Conservation (phyloP, 1,140 invertebrate genomes). For the Halesus radiatus region DNA sequence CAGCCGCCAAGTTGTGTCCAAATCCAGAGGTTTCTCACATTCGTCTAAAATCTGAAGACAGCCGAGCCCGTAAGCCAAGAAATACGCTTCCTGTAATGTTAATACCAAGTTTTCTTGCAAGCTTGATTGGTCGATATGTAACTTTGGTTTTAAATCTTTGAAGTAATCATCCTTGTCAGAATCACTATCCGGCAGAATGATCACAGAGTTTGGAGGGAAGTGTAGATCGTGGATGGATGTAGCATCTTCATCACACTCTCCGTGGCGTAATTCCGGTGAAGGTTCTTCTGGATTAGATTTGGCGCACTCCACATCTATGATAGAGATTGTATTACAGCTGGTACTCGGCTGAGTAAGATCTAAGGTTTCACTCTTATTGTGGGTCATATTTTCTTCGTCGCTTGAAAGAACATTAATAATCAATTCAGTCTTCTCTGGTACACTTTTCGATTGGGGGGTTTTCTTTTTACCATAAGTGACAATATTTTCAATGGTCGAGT, state of each 20-base stretch:
- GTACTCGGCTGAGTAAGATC: slow-evolving; percentile 25
- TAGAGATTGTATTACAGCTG: neutral
- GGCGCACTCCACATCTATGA: slow-evolving; percentile 12
- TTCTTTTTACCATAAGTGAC: slow-evolving; percentile 50
- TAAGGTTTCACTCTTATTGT: slow-evolving; percentile 10
- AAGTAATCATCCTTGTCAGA: slow-evolving; percentile 77
- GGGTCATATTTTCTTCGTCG: slow-evolving; percentile 43
- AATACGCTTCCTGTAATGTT: slow-evolving; percentile 84
- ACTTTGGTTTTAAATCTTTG: slow-evolving; percentile 72
- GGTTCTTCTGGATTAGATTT: slow-evolving; percentile 18
- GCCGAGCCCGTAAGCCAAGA: slow-evolving; percentile 81
- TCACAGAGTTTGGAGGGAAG: slow-evolving; percentile 63
- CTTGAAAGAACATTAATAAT: slow-evolving; percentile 47
- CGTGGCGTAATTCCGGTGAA: neutral
- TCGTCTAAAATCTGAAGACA: slow-evolving; percentile 78
- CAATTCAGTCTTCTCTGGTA: slow-evolving; percentile 47
- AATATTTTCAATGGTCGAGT: slow-evolving; percentile 13
- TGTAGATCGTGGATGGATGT: slow-evolving; percentile 55
- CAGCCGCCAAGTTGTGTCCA: slow-evolving; percentile 74
- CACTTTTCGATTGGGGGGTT: neutral
- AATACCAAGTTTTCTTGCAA: slow-evolving; percentile 77
- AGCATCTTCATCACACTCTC: slow-evolving; percentile 57
- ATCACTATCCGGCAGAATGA: slow-evolving; percentile 77
- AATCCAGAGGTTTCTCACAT: slow-evolving; percentile 70
- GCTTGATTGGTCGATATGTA: slow-evolving; percentile 72